These are phyloP conservation scores for Apamea sordens DNA, from an alignment of 2,888 invertebrate genomes.

Conservation along the genomic window DNA sequence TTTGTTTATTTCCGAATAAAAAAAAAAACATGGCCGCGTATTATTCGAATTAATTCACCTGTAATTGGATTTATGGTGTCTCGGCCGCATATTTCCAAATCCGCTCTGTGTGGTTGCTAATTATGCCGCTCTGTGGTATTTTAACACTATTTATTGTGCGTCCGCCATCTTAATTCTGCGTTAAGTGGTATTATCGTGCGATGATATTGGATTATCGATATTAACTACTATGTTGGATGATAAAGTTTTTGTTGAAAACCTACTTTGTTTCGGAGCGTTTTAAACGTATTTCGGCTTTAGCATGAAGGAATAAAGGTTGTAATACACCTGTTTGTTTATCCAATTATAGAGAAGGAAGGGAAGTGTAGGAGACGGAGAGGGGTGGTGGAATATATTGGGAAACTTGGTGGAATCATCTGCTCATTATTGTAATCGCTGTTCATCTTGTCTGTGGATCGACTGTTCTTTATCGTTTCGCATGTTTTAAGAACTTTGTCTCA, in stretches of 20 bases:
- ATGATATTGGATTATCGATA: constrained; percentile 73
- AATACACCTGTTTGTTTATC: constrained; percentile 38
- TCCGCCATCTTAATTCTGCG: constrained; percentile 77
- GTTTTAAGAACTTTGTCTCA: constrained; percentile 30
- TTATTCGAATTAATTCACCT: constrained; percentile 84
- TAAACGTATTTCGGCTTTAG: constrained; percentile 40
- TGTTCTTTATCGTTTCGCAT: constrained; percentile 47
- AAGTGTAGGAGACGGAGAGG: not conserved
- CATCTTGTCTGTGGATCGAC: constrained; percentile 40
- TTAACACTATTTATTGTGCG: constrained; percentile 82
- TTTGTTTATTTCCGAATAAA: constrained; percentile 64
- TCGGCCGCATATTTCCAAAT: constrained; percentile 77
- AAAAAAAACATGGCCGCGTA: constrained; percentile 66
- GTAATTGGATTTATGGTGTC: constrained; percentile 86
- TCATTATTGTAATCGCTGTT: constrained; percentile 56
- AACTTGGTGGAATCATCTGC: constrained; percentile 48
- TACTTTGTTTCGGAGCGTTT: constrained; percentile 27
- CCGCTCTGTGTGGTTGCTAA: constrained; percentile 81
- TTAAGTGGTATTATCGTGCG: constrained; percentile 73
- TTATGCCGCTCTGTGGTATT: constrained; percentile 81
- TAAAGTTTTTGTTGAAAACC: constrained; percentile 44
- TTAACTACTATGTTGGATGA: constrained; percentile 56
- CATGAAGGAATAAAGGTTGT: constrained; percentile 27
- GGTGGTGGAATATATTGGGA: constrained; percentile 44
- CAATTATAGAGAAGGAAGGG: constrained; percentile 27